Evolutionary conservation across 2,888 invertebrate species (phyloP).

Genomic region (Heliconius ethilla): DNA sequence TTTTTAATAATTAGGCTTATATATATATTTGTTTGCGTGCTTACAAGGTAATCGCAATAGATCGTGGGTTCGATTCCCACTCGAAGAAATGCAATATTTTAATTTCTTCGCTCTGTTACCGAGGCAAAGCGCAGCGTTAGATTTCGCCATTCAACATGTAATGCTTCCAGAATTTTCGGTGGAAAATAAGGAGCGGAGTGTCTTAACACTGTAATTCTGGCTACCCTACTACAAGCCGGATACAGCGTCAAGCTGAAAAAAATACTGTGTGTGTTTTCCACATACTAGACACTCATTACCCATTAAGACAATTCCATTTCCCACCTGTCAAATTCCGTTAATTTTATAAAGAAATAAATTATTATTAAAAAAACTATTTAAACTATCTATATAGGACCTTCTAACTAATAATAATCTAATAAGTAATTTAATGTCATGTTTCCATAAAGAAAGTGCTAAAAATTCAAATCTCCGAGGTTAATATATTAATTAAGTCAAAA

Average conservation of each 20-base stretch:
- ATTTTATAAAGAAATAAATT: too few relatives aligned
- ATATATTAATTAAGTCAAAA: slow-evolving; percentile 29
- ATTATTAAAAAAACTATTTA: too few relatives aligned
- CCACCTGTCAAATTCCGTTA: too few relatives aligned
- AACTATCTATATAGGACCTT: neutral
- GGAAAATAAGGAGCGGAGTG: neutral
- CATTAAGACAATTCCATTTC: too few relatives aligned
- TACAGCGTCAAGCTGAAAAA: neutral
- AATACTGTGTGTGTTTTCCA: too few relatives aligned
- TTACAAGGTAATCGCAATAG: neutral
- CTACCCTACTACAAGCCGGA: neutral
- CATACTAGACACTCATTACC: too few relatives aligned
- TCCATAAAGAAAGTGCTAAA: slow-evolving; percentile 32
- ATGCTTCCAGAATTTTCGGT: neutral
- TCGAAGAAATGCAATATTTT: too few relatives aligned
- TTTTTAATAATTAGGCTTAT: too few relatives aligned
- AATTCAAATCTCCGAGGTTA: slow-evolving; percentile 23
- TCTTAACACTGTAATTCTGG: neutral
- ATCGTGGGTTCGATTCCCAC: neutral
- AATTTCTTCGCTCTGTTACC: too few relatives aligned
- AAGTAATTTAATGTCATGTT: neutral
- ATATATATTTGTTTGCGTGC: too few relatives aligned
- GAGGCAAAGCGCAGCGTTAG: too few relatives aligned
- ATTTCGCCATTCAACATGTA: neutral
- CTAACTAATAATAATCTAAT: too few relatives aligned